A percentile compares a stretch with the other conserved stretches of the same genome.
Conservation (phyloP, 2,797 vertebrate genomes). For the Percopsis omiscomaycus region DNA sequence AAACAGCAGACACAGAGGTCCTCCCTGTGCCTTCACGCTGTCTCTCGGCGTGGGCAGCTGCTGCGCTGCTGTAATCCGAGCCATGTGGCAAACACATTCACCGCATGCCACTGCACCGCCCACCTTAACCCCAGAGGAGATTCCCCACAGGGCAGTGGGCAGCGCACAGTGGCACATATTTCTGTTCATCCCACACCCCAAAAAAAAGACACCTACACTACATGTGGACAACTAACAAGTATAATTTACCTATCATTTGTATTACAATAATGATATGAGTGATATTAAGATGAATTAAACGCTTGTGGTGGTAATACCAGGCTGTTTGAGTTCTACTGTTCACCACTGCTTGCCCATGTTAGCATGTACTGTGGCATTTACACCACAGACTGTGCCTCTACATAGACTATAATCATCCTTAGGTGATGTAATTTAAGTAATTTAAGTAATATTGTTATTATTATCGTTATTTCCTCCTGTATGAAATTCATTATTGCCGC, state of each 20-base stretch:
- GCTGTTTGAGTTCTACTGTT: constrained; percentile 2
- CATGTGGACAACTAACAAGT: too few relatives aligned
- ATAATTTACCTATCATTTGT: too few relatives aligned
- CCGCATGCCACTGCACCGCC: constrained; percentile 67
- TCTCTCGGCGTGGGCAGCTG: constrained; percentile 55
- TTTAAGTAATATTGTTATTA: neutral
- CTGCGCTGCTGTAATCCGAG: constrained; percentile 60
- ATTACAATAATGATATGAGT: too few relatives aligned
- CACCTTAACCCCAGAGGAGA: constrained; percentile 60
- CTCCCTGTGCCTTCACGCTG: constrained; percentile 52
- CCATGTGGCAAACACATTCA: constrained; percentile 68
- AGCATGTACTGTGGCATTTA: too few relatives aligned
- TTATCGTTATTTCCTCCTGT: too few relatives aligned
- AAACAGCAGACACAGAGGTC: constrained; percentile 49
- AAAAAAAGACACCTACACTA: too few relatives aligned
- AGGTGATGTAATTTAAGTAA: neutral
- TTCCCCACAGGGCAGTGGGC: constrained; percentile 62
- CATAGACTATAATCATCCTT: neutral
- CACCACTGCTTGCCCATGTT: neutral
- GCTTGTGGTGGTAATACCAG: constrained; percentile 26
- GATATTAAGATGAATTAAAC: too few relatives aligned
- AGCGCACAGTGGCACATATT: constrained; percentile 27
- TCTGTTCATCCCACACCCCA: too few relatives aligned
- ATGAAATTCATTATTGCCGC: too few relatives aligned
- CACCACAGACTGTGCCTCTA: too few relatives aligned